Evolutionary conservation across 2,888 invertebrate species (phyloP), one percentile per base, ranked within the genome.

Genomic region (Ichneumoninae sp.): DNA sequence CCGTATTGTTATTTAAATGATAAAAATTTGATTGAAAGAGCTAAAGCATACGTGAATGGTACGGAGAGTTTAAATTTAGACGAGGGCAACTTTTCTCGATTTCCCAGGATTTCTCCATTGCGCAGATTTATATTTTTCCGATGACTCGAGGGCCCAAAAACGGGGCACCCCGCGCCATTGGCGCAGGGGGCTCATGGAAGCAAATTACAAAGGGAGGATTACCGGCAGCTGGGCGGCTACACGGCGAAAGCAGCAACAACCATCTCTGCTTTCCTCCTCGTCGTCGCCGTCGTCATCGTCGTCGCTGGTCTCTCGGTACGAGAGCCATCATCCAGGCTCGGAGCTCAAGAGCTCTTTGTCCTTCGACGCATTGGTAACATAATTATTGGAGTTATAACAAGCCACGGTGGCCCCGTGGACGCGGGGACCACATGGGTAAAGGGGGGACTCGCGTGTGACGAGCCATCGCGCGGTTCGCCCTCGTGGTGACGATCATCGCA

Each of bases 161-260:
- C 80, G 76, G 73, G 36, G 83, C 77, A 81, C 73, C 86, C 90
- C 90, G 89, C 92, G 92, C 92, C 91, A 93, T 87, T 93, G 93
- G 89, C 78, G 84, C 84, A 87, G 88, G 91, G 93, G 93, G 92
- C 92, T 92, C 91, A 89, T 90, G 88, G 91, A 93, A 92, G 93
- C 91, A 93, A 93, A 92, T 93, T 93, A 94, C 93, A 94, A 94
- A 93, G 91, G 93, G 93, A 94, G 94, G 94, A 93, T 94, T 94
- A 93, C 92, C 91, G 92, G 93, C 94, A 94, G 94, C 94, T 94
- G 94, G 93, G 92, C 93, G 90, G 92, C 92, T 85, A 80, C 84
- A 82, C 75, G 80, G 77, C 78, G 79, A 69, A 74, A 81, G 74
- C 81, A 83, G 66, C 65, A 66, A 83, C 80, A 68, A 78, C 74